These are phyloP conservation scores for Eonycteris spelaea DNA, from an alignment of 2,113 vertebrate species.

Conservation along the genomic window DNA sequence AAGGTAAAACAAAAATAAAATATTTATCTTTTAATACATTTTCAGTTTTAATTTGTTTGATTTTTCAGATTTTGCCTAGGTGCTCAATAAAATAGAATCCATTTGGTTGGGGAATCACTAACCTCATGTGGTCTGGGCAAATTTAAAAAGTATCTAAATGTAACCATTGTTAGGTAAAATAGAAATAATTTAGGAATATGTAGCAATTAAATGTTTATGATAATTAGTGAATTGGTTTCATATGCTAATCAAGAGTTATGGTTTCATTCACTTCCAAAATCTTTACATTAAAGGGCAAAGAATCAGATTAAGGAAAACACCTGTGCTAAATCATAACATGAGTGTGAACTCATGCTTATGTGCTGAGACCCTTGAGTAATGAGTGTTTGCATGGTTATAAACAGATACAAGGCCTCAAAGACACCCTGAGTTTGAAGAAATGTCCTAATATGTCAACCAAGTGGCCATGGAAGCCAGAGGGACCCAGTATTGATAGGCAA, in stretches of 20 bases:
- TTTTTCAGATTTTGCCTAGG: background rate
- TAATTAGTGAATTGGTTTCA: background rate
- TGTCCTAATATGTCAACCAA: background rate
- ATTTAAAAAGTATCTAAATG: background rate
- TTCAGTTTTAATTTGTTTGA: background rate
- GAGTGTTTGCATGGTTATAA: background rate
- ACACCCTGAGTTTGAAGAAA: background rate
- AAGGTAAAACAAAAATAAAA: conserved; percentile 15
- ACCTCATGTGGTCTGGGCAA: background rate
- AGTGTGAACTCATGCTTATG: background rate
- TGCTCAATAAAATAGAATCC: background rate
- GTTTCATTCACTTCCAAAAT: background rate
- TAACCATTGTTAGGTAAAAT: background rate
- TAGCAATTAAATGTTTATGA: background rate
- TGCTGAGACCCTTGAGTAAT: background rate
- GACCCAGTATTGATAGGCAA: background rate
- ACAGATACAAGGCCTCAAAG: background rate
- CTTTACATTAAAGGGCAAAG: background rate
- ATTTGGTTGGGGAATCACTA: background rate
- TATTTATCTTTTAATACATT: background rate
- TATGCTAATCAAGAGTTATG: background rate
- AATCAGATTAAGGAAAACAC: background rate
- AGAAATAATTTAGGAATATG: background rate
- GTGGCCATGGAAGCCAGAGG: background rate
- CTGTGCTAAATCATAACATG: background rate